phyloP scores from a whole-genome alignment of 2,113 vertebrate genomes.

The Recurvirostra avosetta region DNA sequence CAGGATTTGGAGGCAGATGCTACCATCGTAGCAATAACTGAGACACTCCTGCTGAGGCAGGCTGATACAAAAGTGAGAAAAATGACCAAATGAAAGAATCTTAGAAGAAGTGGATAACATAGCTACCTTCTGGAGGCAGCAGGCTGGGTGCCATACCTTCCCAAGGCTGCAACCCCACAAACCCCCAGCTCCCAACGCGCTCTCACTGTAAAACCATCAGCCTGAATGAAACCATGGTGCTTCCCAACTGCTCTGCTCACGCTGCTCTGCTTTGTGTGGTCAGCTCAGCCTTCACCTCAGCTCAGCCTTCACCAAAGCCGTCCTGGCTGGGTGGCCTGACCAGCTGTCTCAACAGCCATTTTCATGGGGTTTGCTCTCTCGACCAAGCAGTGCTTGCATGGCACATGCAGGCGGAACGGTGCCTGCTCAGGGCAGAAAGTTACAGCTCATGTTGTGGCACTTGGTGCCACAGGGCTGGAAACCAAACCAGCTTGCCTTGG shows the following conservation, averaged over 20 bases:
- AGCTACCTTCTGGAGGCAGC: neutral
- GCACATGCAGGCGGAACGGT: neutral
- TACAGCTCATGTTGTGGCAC: neutral
- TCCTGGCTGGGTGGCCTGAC: neutral
- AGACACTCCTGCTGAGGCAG: neutral
- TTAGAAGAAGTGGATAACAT: neutral
- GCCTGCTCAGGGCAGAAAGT: neutral
- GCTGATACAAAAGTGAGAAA: neutral
- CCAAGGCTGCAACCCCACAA: neutral
- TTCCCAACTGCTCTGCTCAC: neutral
- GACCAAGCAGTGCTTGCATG: neutral
- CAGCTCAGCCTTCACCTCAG: no score
- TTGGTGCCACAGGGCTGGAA: neutral
- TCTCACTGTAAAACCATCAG: neutral
- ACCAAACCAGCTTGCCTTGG: neutral
- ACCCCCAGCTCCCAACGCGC: fast-evolving
- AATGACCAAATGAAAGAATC: neutral
- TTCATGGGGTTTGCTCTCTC: neutral
- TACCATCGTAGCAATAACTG: neutral
- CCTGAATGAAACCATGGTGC: neutral
- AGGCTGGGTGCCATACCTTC: neutral
- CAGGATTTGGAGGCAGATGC: neutral
- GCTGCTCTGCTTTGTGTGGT: neutral
- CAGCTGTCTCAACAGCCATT: neutral
- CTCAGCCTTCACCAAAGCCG: neutral